Evolutionary conservation across 2,888 invertebrate genomes (phyloP), one percentile per base, ranked within the genome.

Genomic region (Coleophora flavipennella): DNA sequence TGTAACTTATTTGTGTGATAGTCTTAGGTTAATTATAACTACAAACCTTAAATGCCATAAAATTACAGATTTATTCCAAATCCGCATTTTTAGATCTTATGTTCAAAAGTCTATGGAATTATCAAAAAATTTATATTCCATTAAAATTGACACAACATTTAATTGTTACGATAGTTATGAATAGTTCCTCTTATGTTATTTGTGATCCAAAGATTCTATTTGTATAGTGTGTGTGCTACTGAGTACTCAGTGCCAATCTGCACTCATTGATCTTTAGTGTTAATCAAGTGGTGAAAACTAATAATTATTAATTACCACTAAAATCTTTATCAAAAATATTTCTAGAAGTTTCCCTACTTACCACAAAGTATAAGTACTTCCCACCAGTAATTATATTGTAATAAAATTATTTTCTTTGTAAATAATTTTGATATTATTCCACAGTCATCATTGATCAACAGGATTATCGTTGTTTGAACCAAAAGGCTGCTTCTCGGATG

Each of bases 401-500:
- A 20, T 20, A 67, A 62, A 67, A 75, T 73, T 71, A 69, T 69
- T 62, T 73, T 77, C 49, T 74, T 77, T 70, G 63, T 54, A 57
- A 74, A 69, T 68, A 65, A 47, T 61, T 65, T 73, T 69, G 69
- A 20, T 58, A 71, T 70, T 84, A 81, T 83, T 84, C 83, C 84
- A 84, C 84, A 83, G 84, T 84, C 84, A 83, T 84, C 84, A 83
- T 83, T 69, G 67, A 63, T 62, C 54, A 69, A 63, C 70, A 74
- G 68, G 67, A 70, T 69, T 48, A 57, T 78, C 63, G 62, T 70
- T 66, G 64, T 77, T 75, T 70, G 63, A 77, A 78, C 73, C 72
- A 77, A 81, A 81, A 81, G 80, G 77, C 81, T 81, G 81, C 83
- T 81, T 83, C 78, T 81, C 75, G 66, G 76, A 79, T 74, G 77